phyloP scores from a whole-genome alignment of 2,888 invertebrate genomes.

The Caenorhabditis angaria region DNA sequence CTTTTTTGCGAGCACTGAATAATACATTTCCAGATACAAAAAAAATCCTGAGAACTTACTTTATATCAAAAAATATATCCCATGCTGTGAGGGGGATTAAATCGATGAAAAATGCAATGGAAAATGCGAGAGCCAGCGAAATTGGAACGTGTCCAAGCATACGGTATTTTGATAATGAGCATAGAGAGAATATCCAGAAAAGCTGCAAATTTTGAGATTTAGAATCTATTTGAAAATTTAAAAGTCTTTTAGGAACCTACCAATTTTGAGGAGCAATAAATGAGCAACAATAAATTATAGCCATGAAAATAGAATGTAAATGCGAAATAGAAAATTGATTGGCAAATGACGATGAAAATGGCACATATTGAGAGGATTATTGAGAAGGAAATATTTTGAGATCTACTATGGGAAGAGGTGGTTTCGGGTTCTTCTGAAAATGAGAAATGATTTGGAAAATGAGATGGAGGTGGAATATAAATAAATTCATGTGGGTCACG shows the following conservation, averaged over 20 bases:
- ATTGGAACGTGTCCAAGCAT: constrained; percentile 32
- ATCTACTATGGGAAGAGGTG: constrained; percentile 5
- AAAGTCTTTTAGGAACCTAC: constrained; percentile 14
- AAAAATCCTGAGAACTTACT: neutral
- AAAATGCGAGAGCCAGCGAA: constrained; percentile 45
- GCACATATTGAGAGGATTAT: constrained; percentile 37
- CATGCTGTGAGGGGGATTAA: constrained; percentile 47
- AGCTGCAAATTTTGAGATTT: constrained; percentile 25
- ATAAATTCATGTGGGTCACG: too few species aligned
- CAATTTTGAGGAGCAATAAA: constrained; percentile 46
- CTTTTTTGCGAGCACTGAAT: constrained; percentile 22
- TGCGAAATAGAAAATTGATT: constrained; percentile 45
- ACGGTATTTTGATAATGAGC: constrained; percentile 45
- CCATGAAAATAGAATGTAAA: constrained; percentile 53
- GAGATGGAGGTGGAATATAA: neutral
- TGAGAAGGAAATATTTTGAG: constrained; percentile 19
- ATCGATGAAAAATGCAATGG: constrained; percentile 35
- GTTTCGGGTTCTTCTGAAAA: constrained; percentile 30
- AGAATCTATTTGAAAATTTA: constrained; percentile 4
- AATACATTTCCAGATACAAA: neutral
- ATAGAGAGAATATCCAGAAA: constrained; percentile 41
- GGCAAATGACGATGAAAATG: constrained; percentile 47
- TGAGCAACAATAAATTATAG: constrained; percentile 48
- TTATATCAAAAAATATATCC: constrained; percentile 38
- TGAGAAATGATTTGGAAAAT: too few species aligned